Evolutionary conservation across 2,797 vertebrate genomes (phyloP).

Genomic region (Coluber constrictor): DNA sequence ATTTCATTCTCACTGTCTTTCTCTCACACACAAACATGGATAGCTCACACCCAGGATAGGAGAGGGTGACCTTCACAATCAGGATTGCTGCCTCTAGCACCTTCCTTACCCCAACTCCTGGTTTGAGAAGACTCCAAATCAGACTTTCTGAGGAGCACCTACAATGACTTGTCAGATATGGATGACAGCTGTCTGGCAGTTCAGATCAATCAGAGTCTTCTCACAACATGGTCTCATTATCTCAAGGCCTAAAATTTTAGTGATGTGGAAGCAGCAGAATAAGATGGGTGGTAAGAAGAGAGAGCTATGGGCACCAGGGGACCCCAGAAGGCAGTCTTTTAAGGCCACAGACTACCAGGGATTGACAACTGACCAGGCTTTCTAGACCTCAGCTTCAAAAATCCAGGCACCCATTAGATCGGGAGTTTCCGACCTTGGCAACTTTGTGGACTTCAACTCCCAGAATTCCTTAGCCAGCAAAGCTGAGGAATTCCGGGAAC

Average conservation of each 20-base stretch:
- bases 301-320: not conserved
- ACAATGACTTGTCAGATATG: not conserved
- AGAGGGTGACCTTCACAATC: not conserved
- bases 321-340: not conserved
- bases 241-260: not conserved
- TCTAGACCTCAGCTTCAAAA: not conserved
- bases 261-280: not conserved
- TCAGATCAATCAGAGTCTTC: not conserved
- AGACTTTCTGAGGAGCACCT: not conserved
- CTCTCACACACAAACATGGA: not conserved
- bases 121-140: not conserved
- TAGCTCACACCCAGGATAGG: not conserved
- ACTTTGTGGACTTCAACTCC: too few species aligned
- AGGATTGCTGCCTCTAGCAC: not conserved
- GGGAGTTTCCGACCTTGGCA: too few species aligned
- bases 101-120: not conserved
- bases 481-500: too few species aligned
- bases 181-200: not conserved
- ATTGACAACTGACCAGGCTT: not conserved
- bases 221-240: not conserved
- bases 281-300: not conserved
- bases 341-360: not conserved
- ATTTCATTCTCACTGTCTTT: not conserved
- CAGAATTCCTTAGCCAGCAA: too few species aligned
- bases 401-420: not conserved